Evolutionary conservation across 2,888 invertebrate genomes (phyloP), one percentile per base, ranked within the genome.

Genomic region (Drosophila macrospina): DNA sequence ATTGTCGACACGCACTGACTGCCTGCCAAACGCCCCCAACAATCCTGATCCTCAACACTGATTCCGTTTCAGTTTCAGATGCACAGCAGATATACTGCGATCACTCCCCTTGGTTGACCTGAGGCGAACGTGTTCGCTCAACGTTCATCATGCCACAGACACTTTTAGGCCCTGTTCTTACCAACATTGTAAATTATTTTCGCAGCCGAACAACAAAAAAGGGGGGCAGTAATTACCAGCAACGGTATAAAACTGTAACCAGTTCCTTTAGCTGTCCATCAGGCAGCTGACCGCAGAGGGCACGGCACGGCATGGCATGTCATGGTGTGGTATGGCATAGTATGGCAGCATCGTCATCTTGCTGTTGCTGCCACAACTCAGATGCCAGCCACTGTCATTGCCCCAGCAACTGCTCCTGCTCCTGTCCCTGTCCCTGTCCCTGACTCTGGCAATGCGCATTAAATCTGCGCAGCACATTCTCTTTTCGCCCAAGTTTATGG

Each of bases 271-370:
- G 68, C 71, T 78, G 83, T 86, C 84, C 83, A 82, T 85, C 88
- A 85, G 86, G 71, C 87, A 83, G 87, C 83, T 86, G 82, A 84
- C 84, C 88, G 80, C 83, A 85, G 83, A 86, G 80, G 84, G 83
- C 80, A 88, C 86, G 81, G 78, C 57, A 59, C 20, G 20, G 20
- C 20, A 20, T 20, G 20, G 20, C 20, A 20, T 20, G 20, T 1
- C 20, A 20, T 20, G 20, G 20, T 20, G 3, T 20, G 20, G 20
- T 20, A 20, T 20, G 20, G 20, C 20, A 20, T 20, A 3, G 20
- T 3, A 20, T 20, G 45, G 67, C 65, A 34, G 67, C 65, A 36
- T 48, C 65, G 66, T 56, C 77, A 65, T 71, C 50, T 64, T 28
- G 71, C 50, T 62, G 41, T 55, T 69, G 13, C 30, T 47, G 47